Evolutionary conservation across 2,113 vertebrate genomes (phyloP), one percentile per base, ranked within the genome.

Genomic region (Rhea pennata): DNA sequence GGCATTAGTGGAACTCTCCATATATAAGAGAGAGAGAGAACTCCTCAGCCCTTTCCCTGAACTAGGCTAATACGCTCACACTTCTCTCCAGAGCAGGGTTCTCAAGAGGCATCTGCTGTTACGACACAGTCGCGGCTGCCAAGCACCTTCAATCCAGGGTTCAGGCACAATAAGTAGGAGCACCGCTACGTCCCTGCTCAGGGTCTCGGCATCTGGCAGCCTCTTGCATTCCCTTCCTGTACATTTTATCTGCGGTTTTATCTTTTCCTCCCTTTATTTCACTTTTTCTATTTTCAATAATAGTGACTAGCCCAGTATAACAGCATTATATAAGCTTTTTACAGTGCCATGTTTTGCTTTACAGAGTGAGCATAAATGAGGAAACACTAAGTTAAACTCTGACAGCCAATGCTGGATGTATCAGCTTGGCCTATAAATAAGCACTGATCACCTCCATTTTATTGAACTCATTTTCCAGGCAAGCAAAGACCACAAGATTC

Each of bases 381-480:
- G 94, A 97, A 97, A 89, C 97, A 95, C 97, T 96, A 96, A 97
- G 97, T 98, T 98, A 96, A 95, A 93, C 80, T 92, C 95, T 97
- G 98, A 97, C 95, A 97, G 97, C 96, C 90, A 7, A 64, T 96
- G 95, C 96, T 97, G 96, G 97, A 98, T 98, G 97, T 95, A 97
- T 98, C 98, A 64, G 92, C 96, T 95, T 93, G 96, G 96, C 96
- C 98, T 98, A 98, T 98, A 98, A 98, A 98, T 98, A 98, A 98
- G 97, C 98, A 92, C 97, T 97, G 98, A 98, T 98, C 98, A 97
- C 97, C 97, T 98, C 97, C 97, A 96, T 98, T 98, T 98, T 98
- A 98, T 97, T 97, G 97, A 98, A 97, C 97, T 98, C 98, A 98
- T 98, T 98, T 98, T 98, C 98, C 96, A 98, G 97, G 97, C 98